Conservation (phyloP, 2,888 invertebrate species). For the Drosophila sordidapex region DNA sequence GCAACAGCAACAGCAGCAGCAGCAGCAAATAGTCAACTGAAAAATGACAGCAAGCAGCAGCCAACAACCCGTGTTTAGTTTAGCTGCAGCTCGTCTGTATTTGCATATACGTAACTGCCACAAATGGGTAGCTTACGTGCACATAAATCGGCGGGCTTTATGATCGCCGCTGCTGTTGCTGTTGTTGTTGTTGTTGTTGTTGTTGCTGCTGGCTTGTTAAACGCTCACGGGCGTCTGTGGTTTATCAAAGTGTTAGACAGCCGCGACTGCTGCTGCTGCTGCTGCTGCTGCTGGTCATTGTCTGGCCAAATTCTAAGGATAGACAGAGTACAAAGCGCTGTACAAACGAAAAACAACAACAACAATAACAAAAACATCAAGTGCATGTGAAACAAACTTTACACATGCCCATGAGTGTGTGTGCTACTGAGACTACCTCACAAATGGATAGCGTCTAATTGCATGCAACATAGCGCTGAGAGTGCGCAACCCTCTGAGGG, state of each 20-base stretch:
- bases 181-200: neutral
- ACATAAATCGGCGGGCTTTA: slow-evolving; percentile 39
- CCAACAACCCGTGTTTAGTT: slow-evolving; percentile 47
- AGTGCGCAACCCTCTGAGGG: slow-evolving; percentile 40
- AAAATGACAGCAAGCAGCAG: slow-evolving; percentile 27
- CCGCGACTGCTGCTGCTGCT: slow-evolving; percentile 20
- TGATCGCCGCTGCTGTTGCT: slow-evolving; percentile 15
- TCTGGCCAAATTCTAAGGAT: slow-evolving; percentile 69
- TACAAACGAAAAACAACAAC: slow-evolving; percentile 47
- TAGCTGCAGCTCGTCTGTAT: slow-evolving; percentile 34
- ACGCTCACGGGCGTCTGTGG: slow-evolving; percentile 53
- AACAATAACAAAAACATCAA: slow-evolving; percentile 53
- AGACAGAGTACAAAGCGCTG: slow-evolving; percentile 45
- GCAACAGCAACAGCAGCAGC: slow-evolving; percentile 6
- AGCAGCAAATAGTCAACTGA: slow-evolving; percentile 32
- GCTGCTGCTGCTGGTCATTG: slow-evolving; percentile 50
- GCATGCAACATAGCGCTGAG: slow-evolving; percentile 35
- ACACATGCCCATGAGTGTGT: slow-evolving; percentile 20
- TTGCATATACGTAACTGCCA: slow-evolving; percentile 33
- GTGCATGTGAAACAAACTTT: slow-evolving; percentile 72
- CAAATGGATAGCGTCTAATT: slow-evolving; percentile 55
- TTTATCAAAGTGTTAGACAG: slow-evolving; percentile 67
- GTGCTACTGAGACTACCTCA: slow-evolving; percentile 47
- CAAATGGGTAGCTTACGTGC: slow-evolving; percentile 19
- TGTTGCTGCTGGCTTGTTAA: neutral